Conservation (phyloP, 2,113 vertebrate genomes). For the Parotia lawesii region DNA sequence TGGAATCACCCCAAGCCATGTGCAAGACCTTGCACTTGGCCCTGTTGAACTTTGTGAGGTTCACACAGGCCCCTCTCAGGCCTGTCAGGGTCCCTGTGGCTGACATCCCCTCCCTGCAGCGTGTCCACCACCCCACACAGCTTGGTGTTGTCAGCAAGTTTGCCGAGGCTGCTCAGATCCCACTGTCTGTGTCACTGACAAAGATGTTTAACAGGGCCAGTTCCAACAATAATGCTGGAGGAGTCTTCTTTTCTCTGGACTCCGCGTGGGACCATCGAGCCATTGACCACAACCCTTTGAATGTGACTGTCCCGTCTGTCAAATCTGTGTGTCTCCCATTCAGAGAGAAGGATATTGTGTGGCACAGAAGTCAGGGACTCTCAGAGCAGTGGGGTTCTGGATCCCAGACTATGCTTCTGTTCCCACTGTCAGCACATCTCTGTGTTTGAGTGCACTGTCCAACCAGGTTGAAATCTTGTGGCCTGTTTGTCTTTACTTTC, state of each 20-base stretch:
- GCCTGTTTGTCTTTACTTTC: background rate
- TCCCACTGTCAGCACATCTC: background rate
- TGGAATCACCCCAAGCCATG: background rate
- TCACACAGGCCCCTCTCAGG: background rate
- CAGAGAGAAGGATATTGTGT: background rate
- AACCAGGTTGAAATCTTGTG: background rate
- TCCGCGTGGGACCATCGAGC: background rate
- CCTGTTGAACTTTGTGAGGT: too few relatives aligned
- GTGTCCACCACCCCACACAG: background rate
- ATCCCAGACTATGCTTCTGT: background rate
- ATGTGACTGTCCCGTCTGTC: background rate
- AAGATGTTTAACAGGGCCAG: background rate
- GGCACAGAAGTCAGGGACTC: background rate
- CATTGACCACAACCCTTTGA: background rate
- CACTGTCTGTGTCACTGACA: background rate
- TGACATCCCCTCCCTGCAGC: background rate
- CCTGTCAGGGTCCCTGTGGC: background rate
- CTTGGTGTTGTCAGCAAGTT: background rate
- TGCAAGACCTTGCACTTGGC: too few relatives aligned
- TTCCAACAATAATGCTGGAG: rapidly evolving
- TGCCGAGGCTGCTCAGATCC: background rate
- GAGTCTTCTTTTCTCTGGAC: background rate
- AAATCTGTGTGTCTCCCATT: background rate
- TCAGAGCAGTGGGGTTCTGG: background rate
- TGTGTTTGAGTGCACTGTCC: background rate